These are phyloP conservation scores for Anabacerthia variegaticeps DNA, from an alignment of 2,797 vertebrate species.

Conservation along the genomic window DNA sequence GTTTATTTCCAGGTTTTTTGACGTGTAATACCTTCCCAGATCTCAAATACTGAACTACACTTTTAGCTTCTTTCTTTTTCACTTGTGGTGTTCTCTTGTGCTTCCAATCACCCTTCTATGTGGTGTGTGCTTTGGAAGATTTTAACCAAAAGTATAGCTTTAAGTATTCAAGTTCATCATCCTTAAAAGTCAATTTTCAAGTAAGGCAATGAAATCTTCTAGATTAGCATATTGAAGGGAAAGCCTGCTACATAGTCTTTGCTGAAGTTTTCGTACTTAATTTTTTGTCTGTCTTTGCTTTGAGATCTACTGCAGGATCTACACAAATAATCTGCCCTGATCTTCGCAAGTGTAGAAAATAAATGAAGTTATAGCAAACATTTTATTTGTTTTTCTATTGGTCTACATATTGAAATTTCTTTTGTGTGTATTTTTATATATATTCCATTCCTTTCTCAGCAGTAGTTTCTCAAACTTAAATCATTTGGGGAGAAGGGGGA, in stretches of 20 bases:
- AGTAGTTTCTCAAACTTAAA: background rate
- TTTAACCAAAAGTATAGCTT: background rate
- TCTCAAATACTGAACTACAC: background rate
- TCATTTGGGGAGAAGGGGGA: accelerated
- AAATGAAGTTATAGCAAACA: background rate
- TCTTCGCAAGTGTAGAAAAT: background rate
- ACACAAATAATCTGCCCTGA: background rate
- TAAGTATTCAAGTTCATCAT: background rate
- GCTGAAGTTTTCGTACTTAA: background rate
- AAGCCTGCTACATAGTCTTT: background rate
- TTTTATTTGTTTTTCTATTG: background rate
- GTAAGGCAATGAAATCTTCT: background rate
- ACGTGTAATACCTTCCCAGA: background rate
- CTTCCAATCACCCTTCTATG: background rate
- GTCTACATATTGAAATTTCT: background rate
- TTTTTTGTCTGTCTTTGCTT: background rate
- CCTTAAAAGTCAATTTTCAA: background rate
- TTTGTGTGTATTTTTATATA: background rate
- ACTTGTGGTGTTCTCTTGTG: background rate
- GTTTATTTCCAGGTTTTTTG: background rate
- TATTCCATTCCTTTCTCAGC: background rate
- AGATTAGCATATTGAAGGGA: background rate
- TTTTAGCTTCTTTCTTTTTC: background rate
- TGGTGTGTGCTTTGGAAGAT: background rate
- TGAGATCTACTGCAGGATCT: background rate